These are phyloP conservation scores for Phalacrocorax aristotelis DNA, from an alignment of 2,113 vertebrate genomes.

Conservation along the genomic window DNA sequence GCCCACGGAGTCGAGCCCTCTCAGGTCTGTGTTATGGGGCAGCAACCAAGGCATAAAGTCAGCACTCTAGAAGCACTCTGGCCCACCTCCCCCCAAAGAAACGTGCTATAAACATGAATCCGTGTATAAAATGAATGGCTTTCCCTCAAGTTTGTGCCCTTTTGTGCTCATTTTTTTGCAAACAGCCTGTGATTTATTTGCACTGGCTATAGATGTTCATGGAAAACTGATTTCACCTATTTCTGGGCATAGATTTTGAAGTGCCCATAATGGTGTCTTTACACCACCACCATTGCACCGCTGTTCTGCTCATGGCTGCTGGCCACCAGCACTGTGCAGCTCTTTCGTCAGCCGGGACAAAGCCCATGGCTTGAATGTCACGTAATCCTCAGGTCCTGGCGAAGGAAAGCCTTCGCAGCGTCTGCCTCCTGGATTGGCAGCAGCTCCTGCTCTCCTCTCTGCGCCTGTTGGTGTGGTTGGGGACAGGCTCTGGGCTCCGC, in stretches of 20 bases:
- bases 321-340: background rate
- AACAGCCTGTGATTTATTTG: background rate
- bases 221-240: background rate
- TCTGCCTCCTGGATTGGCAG: background rate
- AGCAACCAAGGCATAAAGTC: background rate
- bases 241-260: background rate
- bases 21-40: fast-evolving
- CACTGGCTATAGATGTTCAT: background rate
- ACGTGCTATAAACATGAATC: background rate
- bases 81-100: background rate
- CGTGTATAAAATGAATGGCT: background rate
- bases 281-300: fast-evolving
- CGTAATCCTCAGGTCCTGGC: fast-evolving
- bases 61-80: background rate
- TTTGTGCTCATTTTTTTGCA: background rate
- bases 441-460: background rate
- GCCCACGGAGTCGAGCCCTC: background rate
- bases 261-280: fast-evolving
- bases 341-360: fast-evolving
- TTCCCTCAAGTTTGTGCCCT: background rate
- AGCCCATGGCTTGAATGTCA: fast-evolving
- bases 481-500: background rate
- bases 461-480: no score
- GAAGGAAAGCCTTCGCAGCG: background rate
- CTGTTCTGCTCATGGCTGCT: background rate